phyloP scores from a whole-genome alignment of 2,113 vertebrate genomes.

The Ochotona curzoniae region DNA sequence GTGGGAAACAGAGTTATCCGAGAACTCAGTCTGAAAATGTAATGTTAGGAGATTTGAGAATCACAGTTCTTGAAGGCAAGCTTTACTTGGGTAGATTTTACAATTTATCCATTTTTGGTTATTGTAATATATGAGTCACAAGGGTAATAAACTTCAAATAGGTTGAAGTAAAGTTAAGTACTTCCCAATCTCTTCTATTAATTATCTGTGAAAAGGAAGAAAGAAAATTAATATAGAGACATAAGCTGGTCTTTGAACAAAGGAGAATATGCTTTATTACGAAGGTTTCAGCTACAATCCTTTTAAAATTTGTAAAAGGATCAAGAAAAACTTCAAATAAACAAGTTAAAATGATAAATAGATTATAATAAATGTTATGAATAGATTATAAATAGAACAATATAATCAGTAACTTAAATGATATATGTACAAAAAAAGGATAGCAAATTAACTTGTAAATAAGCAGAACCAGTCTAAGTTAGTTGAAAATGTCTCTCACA shows the following conservation, averaged over 20 bases:
- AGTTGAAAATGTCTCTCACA: not conserved
- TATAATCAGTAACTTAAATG: constrained; percentile 53
- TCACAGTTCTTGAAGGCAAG: constrained; percentile 83
- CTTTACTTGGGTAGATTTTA: constrained; percentile 86
- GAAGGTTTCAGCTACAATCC: constrained; percentile 53
- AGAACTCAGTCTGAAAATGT: constrained; percentile 85
- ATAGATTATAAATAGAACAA: constrained; percentile 41
- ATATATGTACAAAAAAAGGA: constrained; percentile 19
- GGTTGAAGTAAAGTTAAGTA: constrained; percentile 85
- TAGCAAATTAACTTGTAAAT: not conserved
- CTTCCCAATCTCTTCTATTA: constrained; percentile 84
- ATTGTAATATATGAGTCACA: constrained; percentile 83
- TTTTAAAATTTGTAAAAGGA: constrained; percentile 69
- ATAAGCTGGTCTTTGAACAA: constrained; percentile 81
- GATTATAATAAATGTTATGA: too few relatives aligned
- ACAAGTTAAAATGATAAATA: constrained; percentile 63
- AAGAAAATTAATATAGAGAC: constrained; percentile 85
- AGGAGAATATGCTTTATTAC: constrained; percentile 66
- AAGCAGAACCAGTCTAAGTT: not conserved
- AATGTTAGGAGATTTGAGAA: constrained; percentile 85
- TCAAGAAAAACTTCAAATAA: constrained; percentile 73
- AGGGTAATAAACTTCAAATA: constrained; percentile 88
- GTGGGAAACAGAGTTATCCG: constrained; percentile 85
- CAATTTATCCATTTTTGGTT: constrained; percentile 85
- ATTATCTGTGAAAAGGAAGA: constrained; percentile 84